A percentile compares a stretch with the other conserved stretches of the same genome.
Conservation (phyloP, 2,888 invertebrate species). For the Theretra japonica region DNA sequence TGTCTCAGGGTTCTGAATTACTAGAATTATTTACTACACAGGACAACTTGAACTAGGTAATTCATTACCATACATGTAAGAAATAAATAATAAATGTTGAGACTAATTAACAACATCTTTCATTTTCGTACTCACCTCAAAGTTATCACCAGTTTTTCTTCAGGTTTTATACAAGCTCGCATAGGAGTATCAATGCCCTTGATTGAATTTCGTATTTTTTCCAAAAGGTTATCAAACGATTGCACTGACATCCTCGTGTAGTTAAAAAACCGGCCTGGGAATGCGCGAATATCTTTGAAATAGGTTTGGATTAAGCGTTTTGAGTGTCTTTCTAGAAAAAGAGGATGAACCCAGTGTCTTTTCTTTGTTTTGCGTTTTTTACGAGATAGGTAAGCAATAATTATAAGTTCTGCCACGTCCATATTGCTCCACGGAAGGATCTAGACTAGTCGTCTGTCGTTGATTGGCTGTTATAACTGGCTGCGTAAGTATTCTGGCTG, state of each 20-base stretch:
- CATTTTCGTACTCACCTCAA: conserved; percentile 45
- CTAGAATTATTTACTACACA: conserved; percentile 43
- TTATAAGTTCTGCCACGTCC: conserved; percentile 46
- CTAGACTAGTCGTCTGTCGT: conserved; percentile 43
- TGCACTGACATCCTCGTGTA: conserved; percentile 46
- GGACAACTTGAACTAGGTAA: conserved; percentile 32
- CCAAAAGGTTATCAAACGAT: conserved; percentile 43
- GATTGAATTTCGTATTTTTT: conserved; percentile 32
- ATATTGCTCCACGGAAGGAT: conserved; percentile 46
- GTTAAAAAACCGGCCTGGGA: conserved; percentile 47
- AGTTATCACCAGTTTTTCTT: conserved; percentile 46
- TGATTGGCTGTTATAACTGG: conserved; percentile 46
- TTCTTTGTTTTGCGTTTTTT: conserved; percentile 45
- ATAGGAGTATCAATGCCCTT: conserved; percentile 44
- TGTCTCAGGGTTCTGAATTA: conserved; percentile 48
- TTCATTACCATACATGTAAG: conserved; percentile 42
- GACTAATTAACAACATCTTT: conserved; percentile 43
- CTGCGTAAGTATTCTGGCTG: conserved; percentile 41
- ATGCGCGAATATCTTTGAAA: conserved; percentile 44
- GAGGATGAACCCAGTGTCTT: conserved; percentile 47
- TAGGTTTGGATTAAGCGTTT: conserved; percentile 46
- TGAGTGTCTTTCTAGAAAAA: conserved; percentile 47
- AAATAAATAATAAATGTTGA: conserved; percentile 43
- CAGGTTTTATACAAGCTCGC: conserved; percentile 42
- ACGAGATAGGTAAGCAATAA: conserved; percentile 39